Evolutionary conservation across 2,797 vertebrate genomes (phyloP), one percentile per base, ranked within the genome.

Genomic region (Ataeniobius toweri): DNA sequence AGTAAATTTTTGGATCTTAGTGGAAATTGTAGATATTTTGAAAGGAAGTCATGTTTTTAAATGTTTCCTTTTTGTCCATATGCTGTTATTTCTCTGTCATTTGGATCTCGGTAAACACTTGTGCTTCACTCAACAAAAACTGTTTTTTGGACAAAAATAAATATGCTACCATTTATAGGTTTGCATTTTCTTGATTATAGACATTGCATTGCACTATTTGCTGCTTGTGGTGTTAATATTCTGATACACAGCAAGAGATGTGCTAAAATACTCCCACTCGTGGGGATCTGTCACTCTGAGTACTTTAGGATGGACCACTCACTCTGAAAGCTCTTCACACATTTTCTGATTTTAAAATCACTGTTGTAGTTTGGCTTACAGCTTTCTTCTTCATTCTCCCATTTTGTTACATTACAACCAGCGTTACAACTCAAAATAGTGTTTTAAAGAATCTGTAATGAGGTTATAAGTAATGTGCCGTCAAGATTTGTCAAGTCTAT

Each of bases 141-240:
- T 90, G 87, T 94, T 93, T 91, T 92, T 91, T 91, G 87, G 93
- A 93, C 91, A 87, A 86, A 94, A 95, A 94, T 95, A 95, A 95
- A 95, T 80, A 86, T 91, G 84, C 76, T 86, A 88, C 59, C 65
- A 88, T 77, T 77, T 74, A 22, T 51, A 74, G 41, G 28, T 77
- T 5, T 86, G 69, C 74, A 13, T 26, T 84, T 88, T 86, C 5
- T 80, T 28, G 41, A 59, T 12, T 44, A 48, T n/a, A 3, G 20
- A 28, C 48, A 69, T 9, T 36, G n/a, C 3, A 55, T 0, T 22
- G 22, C 10, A 31, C 71, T 28, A 26, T 36, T 20, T 55, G 20
- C 67, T 28, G 18, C 24, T 18, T 7, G 16, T 7, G 31, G 26
- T 55, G 69, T 9, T 72, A 70, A 61, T 31, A 71, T 61, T 85